These are phyloP conservation scores for Drosophila tsacasi DNA, from an alignment of 1,140 invertebrate species.

Conservation along the genomic window DNA sequence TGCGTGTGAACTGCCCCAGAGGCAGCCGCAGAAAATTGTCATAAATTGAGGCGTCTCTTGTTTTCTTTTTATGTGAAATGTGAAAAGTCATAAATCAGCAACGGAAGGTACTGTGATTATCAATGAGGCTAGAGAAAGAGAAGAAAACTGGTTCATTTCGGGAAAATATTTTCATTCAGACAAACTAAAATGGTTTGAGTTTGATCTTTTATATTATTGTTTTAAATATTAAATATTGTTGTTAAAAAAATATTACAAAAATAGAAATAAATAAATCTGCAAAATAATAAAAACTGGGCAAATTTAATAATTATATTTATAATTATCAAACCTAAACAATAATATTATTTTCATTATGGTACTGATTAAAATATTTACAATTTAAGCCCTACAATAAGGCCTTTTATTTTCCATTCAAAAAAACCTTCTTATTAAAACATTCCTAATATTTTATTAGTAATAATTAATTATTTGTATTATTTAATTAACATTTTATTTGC, in stretches of 20 bases:
- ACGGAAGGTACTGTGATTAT: slow-evolving; percentile 21
- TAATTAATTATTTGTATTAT: background rate
- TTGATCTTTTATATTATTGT: background rate
- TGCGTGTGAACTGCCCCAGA: slow-evolving; percentile 66
- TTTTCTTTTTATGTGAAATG: slow-evolving; percentile 36
- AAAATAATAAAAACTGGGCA: background rate
- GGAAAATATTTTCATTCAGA: background rate
- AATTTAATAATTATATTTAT: background rate
- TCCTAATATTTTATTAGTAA: too few species aligned
- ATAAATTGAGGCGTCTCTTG: slow-evolving; percentile 48
- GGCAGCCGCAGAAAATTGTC: slow-evolving; percentile 28
- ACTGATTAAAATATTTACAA: background rate
- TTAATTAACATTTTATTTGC: background rate
- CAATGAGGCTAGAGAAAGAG: slow-evolving; percentile 4
- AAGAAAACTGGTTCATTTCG: background rate
- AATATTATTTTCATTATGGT: too few species aligned
- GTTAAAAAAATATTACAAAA: too few species aligned
- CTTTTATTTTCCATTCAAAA: background rate
- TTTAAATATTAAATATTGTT: background rate
- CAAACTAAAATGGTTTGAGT: too few species aligned
- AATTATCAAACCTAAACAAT: too few species aligned
- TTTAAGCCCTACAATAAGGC: too few species aligned
- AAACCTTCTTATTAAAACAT: too few species aligned
- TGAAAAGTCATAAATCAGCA: slow-evolving; percentile 45
- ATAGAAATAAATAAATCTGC: too few species aligned